Evolutionary conservation across 53 echinoderm and acorn worm species (phyloP).

Genomic region (Paracentrotus lividus): DNA sequence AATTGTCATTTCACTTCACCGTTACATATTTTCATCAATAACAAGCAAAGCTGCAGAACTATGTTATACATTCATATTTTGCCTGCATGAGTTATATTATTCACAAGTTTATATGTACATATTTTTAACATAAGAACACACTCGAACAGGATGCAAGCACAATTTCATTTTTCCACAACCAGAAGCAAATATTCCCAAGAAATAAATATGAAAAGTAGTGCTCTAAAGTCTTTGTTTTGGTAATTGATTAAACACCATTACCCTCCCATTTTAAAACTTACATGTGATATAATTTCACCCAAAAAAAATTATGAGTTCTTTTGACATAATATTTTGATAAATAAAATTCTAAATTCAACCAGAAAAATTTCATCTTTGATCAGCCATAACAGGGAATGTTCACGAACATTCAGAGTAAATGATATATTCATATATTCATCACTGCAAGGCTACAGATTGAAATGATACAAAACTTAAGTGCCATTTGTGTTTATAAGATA

Average conservation of each 20-base stretch:
- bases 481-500: too few relatives aligned
- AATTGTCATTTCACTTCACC: slow-evolving; percentile 41
- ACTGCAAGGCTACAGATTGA: neutral
- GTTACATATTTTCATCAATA: slow-evolving; percentile 16
- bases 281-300: neutral
- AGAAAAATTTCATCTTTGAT: neutral
- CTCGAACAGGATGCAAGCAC: neutral
- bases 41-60: slow-evolving; percentile 47
- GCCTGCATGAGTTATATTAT: slow-evolving; percentile 46
- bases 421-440: too few relatives aligned
- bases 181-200: neutral
- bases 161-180: neutral
- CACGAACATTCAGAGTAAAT: too few relatives aligned
- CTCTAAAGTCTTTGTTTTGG: neutral
- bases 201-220: neutral
- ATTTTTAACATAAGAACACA: neutral
- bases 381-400: too few relatives aligned
- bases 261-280: neutral
- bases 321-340: neutral
- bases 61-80: slow-evolving; percentile 50
- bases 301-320: neutral
- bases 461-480: neutral
- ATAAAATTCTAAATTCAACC: neutral
- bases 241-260: too few relatives aligned
- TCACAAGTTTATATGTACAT: slow-evolving; percentile 17